phyloP scores from a whole-genome alignment of 2,888 invertebrate genomes.

The Portevinia maculata region DNA sequence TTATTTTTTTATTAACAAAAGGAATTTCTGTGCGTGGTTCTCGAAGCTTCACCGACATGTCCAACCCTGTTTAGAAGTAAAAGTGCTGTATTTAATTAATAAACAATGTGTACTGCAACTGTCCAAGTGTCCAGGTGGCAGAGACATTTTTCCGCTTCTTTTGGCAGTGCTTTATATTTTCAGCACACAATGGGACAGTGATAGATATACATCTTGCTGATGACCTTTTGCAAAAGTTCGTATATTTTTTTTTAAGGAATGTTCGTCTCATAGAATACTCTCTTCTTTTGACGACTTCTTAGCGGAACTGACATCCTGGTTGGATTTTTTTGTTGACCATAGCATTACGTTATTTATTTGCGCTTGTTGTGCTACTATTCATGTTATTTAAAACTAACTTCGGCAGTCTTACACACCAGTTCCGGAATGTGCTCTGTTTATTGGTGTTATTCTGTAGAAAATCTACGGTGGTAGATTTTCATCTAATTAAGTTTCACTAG shows the following conservation, averaged over 20 bases:
- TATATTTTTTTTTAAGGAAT: conserved; percentile 34
- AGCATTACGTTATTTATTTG: conserved; percentile 10
- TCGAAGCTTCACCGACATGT: conserved; percentile 75
- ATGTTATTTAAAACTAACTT: conserved; percentile 5
- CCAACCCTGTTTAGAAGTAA: conserved; percentile 75
- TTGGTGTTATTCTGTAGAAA: conserved; percentile 42
- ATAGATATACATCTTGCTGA: conserved; percentile 80
- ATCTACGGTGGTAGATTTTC: neutral
- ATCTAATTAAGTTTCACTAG: neutral
- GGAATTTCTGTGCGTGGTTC: conserved; percentile 77
- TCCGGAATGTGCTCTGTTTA: neutral
- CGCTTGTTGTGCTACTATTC: too few species aligned
- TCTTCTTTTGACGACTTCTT: neutral
- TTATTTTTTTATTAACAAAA: conserved; percentile 75
- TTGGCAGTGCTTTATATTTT: conserved; percentile 78
- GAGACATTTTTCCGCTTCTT: conserved; percentile 78
- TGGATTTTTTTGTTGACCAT: neutral
- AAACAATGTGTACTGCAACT: conserved; percentile 78
- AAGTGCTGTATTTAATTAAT: conserved; percentile 76
- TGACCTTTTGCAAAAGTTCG: conserved; percentile 77
- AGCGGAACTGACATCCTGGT: neutral
- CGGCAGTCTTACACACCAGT: conserved; percentile 41
- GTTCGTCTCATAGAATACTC: neutral
- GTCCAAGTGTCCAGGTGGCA: conserved; percentile 77
- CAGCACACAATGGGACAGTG: conserved; percentile 79